These are phyloP conservation scores for Ambastaia sidthimunki DNA, from an alignment of 2,797 vertebrate species.

Conservation along the genomic window DNA sequence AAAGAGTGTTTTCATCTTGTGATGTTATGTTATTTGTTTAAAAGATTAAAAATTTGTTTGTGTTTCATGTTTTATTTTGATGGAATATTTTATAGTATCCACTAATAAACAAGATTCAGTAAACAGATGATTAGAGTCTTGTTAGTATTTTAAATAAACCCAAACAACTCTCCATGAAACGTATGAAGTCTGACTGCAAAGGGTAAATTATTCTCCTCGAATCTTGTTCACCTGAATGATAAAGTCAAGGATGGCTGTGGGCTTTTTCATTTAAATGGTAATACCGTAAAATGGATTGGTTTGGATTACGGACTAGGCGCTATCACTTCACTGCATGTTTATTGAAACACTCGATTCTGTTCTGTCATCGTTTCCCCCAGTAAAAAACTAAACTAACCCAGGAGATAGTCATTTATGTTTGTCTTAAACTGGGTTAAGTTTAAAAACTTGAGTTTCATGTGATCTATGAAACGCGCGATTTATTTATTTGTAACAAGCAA, in stretches of 20 bases:
- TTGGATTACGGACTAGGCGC: constrained; percentile 35
- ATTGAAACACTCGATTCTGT: constrained; percentile 12
- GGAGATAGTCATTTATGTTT: neutral
- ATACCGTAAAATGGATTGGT: constrained; percentile 30
- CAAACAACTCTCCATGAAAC: neutral
- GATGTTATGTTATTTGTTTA: neutral
- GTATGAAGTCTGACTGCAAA: neutral
- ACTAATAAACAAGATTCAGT: neutral
- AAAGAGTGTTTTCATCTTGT: neutral
- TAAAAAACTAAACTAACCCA: constrained; percentile 1
- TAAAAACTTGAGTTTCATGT: neutral
- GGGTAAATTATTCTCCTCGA: constrained; percentile 22
- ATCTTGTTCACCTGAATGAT: constrained; percentile 40
- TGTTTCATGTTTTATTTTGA: neutral
- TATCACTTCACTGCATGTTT: constrained; percentile 29
- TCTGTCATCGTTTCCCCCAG: neutral
- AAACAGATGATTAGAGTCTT: neutral
- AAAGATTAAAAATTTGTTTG: neutral
- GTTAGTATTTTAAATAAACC: constrained; percentile 20
- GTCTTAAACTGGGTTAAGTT: neutral
- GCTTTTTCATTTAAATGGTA: constrained; percentile 49
- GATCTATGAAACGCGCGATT: neutral
- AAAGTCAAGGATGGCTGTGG: constrained; percentile 43
- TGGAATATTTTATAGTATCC: neutral
- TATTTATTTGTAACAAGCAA: neutral